Base-by-base conservation (phyloP, 2,888 invertebrate genomes). In the Ecliptopera silaceata region DNA sequence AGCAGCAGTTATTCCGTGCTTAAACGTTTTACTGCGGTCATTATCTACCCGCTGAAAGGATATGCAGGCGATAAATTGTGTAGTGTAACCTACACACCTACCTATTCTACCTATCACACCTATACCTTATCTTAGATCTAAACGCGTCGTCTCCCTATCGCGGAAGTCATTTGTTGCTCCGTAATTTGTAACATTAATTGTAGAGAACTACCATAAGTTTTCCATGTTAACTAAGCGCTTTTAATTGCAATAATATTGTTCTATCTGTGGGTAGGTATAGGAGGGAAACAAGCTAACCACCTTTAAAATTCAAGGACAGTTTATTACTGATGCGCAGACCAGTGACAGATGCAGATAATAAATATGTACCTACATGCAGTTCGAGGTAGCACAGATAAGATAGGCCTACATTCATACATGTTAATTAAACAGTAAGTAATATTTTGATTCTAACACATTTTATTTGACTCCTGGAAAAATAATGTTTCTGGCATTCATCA, bases 1-100 rank as follows among this genome's bases (percentile, higher is more conserved):
- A 89, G 79, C 80, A 89, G 80, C 89, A 88, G 88, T 90, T 90
- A 90, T 90, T 85, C 80, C 90, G 86, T 90, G 87, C 90, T 89
- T 90, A 90, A 90, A 88, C 89, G 91, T 88, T 91, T 90, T 88
- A 91, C 90, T 90, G 86, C 88, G 86, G 90, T 89, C 89, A 91
- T 91, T 91, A 91, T 90, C 89, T 87, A 88, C 84, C 84, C 89
- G 88, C 82, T 89, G 91, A 91, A 90, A 90, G 89, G 89, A 90
- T 91, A 90, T 91, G 88, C 90, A 89, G 76, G 84, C 89, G 79
- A 89, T 91, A 91, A 90, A 91, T 91, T 85, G 80, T 82, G 75
- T 66, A 82, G 74, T 79, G 77, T 74, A 79, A 81, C 82, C 78
- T 80, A 82, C 79, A 81, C 80, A 74, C 75, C 72, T 74, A 72